phyloP scores from a whole-genome alignment of 2,888 invertebrate species.

The Phasia obesa region DNA sequence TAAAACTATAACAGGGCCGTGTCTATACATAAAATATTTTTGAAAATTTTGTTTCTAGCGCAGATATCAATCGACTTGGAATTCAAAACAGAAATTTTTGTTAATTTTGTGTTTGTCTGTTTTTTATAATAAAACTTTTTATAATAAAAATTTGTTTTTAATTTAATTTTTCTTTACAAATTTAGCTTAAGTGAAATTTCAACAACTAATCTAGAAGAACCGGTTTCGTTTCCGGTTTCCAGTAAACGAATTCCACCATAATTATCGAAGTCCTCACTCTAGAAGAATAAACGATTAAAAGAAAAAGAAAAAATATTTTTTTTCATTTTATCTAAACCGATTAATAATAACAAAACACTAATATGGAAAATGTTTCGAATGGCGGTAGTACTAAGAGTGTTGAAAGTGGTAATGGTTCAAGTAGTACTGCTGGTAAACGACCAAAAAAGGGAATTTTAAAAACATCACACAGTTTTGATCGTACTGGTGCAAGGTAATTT shows the following conservation, averaged over 20 bases:
- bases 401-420: slow-evolving; percentile 46
- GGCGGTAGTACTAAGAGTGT: slow-evolving; percentile 56
- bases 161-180: slow-evolving; percentile 17
- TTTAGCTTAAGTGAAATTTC: slow-evolving; percentile 42
- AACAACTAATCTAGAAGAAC: not conserved
- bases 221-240: not conserved
- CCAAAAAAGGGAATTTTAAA: slow-evolving; percentile 92
- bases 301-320: slow-evolving; percentile 4
- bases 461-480: slow-evolving; percentile 95
- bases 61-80: too few species aligned
- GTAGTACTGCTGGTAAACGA: slow-evolving; percentile 61
- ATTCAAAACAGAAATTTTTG: too few species aligned
- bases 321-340: not conserved
- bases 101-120: too few species aligned
- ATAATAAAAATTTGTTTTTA: slow-evolving; percentile 3
- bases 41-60: too few species aligned
- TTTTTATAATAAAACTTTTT: slow-evolving; percentile 41
- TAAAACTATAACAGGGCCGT: too few species aligned
- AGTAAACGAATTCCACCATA: slow-evolving; percentile 22
- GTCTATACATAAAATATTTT: too few species aligned
- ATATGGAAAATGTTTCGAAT: slow-evolving; percentile 68
- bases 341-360: slow-evolving; percentile 12
- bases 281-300: not conserved
- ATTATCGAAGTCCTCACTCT: slow-evolving; percentile 11
- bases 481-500: slow-evolving; percentile 83